A percentile compares a stretch with the other conserved stretches of the same genome.
These are phyloP conservation scores for Etheostoma spectabile DNA, from an alignment of 2,113 vertebrate genomes.

Conservation along the genomic window DNA sequence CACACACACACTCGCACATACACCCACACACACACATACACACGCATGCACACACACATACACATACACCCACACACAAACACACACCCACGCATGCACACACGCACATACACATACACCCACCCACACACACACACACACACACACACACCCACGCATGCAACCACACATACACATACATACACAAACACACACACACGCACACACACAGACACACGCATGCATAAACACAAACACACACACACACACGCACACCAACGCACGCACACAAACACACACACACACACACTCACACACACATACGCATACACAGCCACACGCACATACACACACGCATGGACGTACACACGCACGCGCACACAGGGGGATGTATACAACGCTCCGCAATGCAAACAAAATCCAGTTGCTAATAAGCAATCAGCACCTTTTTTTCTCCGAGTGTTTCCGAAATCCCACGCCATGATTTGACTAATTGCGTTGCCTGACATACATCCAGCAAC, in stretches of 20 bases:
- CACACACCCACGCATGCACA: not conserved
- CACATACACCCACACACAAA: no score
- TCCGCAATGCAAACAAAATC: conserved; percentile 64
- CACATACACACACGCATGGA: not conserved
- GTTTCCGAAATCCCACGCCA: conserved; percentile 62
- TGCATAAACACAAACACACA: no score
- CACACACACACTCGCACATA: conserved; percentile 8
- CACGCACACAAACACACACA: conserved; percentile 8
- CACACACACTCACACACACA: not conserved
- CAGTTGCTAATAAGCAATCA: conserved; percentile 76
- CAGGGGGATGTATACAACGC: conserved; percentile 18
- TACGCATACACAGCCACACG: not conserved
- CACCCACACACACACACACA: no score
- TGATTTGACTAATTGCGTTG: conserved; percentile 78
- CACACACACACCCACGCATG: no score
- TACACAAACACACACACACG: not conserved
- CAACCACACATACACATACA: not conserved
- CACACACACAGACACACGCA: not conserved
- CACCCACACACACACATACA: not conserved
- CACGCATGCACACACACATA: no score
- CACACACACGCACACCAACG: no score
- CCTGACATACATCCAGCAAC: conserved; percentile 67
- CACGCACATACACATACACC: not conserved
- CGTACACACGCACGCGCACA: conserved; percentile 6
- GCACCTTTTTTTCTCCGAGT: conserved; percentile 43